Conservation (phyloP, 2,888 invertebrate species). For the Agelastica alni region DNA sequence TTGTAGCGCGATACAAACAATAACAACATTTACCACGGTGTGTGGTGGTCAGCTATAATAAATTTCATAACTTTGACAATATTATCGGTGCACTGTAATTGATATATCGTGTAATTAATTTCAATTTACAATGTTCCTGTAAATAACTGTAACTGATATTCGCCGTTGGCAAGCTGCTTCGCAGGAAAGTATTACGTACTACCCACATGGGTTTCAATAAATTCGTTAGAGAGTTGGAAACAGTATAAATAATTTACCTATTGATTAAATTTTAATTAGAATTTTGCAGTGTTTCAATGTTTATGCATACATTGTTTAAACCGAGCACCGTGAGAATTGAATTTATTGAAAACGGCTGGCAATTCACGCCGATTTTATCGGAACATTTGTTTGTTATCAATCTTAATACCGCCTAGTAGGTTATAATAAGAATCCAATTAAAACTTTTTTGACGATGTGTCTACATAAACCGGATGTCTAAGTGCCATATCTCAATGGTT, state of each 20-base stretch:
- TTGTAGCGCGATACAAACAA: slow-evolving; percentile 8
- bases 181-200: slow-evolving; percentile 21
- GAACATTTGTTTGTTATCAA: too few relatives aligned
- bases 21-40: slow-evolving; percentile 14
- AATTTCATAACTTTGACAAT: slow-evolving; percentile 23
- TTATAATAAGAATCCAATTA: too few relatives aligned
- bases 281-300: not conserved
- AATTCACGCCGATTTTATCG: too few relatives aligned
- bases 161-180: slow-evolving; percentile 26
- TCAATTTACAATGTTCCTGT: slow-evolving; percentile 26
- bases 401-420: too few relatives aligned
- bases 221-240: slow-evolving; percentile 2
- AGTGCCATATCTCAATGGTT: too few relatives aligned
- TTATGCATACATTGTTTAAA: not conserved
- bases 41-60: slow-evolving; percentile 18
- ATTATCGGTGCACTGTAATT: slow-evolving; percentile 25
- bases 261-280: slow-evolving; percentile 16
- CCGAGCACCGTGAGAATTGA: not conserved
- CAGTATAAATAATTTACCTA: not conserved
- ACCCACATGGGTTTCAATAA: slow-evolving; percentile 21
- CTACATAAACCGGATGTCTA: too few relatives aligned
- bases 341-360: too few relatives aligned
- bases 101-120: slow-evolving; percentile 30
- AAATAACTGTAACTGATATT: slow-evolving; percentile 22
- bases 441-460: too few relatives aligned